Conservation (phyloP, 2,888 invertebrate genomes). For the Nephrotoma guestfalica region DNA sequence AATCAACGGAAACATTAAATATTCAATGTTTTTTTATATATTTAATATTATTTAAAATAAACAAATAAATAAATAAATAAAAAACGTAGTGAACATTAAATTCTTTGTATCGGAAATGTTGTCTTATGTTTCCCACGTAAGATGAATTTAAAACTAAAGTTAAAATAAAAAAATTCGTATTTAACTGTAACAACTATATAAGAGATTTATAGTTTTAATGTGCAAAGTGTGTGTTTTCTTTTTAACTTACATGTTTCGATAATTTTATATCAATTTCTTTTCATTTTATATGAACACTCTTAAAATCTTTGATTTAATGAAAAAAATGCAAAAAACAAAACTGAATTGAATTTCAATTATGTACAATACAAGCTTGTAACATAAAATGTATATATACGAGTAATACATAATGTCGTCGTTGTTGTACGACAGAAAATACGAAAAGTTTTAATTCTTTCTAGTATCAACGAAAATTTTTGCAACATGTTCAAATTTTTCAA, state of each 20-base stretch:
- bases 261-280: neutral
- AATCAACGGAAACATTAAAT: constrained; percentile 7
- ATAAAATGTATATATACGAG: neutral
- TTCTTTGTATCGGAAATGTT: constrained; percentile 8
- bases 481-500: neutral
- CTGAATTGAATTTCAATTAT: neutral
- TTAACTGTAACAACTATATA: constrained; percentile 6
- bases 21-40: constrained; percentile 5
- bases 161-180: neutral
- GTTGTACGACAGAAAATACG: neutral
- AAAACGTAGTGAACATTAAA: constrained; percentile 4
- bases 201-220: constrained; percentile 4
- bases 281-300: neutral
- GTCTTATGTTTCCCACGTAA: constrained; percentile 7
- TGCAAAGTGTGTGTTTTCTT: constrained; percentile 5
- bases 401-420: neutral
- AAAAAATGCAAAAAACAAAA: neutral
- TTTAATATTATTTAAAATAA: neutral
- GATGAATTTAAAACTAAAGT: neutral
- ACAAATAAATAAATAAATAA: neutral
- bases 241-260: neutral
- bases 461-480: neutral
- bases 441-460: neutral
- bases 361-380: neutral
- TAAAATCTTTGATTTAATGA: neutral